Base-by-base conservation (phyloP, 2,888 invertebrate genomes). In the Galeopsomyia nigrocyanea region DNA sequence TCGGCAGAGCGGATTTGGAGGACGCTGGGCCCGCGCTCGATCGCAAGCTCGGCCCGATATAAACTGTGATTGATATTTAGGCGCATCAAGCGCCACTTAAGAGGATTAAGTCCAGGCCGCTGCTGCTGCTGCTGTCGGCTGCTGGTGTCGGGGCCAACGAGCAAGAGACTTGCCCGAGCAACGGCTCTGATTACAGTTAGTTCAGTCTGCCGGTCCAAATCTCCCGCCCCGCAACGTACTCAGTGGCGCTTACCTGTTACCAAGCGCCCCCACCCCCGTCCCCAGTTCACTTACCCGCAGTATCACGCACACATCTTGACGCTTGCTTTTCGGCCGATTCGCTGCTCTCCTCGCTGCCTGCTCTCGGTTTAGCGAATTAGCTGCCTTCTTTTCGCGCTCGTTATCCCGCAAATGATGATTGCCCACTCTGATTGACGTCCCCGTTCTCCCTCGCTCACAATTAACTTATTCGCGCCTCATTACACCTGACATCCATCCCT, bases 61-160 rank as follows among this genome's bases (percentile, higher is more conserved):
- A 77, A 80, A 79, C 79, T 78, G 81, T 83, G 83, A 84, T 84
- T 84, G 84, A 84, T 85, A 85, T 83, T 84, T 83, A 83, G 82
- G 80, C 81, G 80, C 80, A 80, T 79, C 81, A 80, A 81, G 81
- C 79, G 80, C 80, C 82, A 81, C 82, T 83, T 83, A 83, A 84
- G 84, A 83, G 85, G 84, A 84, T 85, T 83, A 83, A 80, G 79
- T 80, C 79, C 80, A 46, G 67, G 68, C 68, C 19, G 67, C 51
- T 39, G 46, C 46, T 50, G 58, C 19, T 19, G 26, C 21, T 31
- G 47, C 55, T 14, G 39, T 7, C 49, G 17, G 17, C n/a, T 55
- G 17, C 9, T 51, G 68, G 6, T 26, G 26, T 46, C 21, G 17
- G 62, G 46, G 26, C 62, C 21, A n/a, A 53, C 68, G 31, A 49